A percentile compares a stretch with the other conserved stretches of the same genome.
Evolutionary conservation across 2,888 invertebrate genomes (phyloP).

Genomic region (Heliconius ismenius): DNA sequence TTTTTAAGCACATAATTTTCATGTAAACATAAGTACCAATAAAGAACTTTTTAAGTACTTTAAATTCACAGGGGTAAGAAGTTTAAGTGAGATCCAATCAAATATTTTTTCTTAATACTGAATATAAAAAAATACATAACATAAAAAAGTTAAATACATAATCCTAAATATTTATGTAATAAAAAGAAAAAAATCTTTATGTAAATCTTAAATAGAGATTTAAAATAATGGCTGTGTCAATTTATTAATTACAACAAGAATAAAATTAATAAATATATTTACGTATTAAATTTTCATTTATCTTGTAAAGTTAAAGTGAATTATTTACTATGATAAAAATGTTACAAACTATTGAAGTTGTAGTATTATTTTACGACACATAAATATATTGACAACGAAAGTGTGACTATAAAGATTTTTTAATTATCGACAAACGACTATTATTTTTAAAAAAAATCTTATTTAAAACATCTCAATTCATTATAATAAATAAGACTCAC

Average conservation of each 20-base stretch:
- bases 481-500: neutral
- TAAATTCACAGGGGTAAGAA: constrained; percentile 12
- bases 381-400: neutral
- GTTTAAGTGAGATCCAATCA: constrained; percentile 4
- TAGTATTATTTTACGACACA: neutral
- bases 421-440: neutral
- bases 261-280: too few species aligned
- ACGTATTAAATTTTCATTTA: too few species aligned
- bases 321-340: too few species aligned
- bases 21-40: neutral
- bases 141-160: neutral
- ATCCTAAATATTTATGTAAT: neutral
- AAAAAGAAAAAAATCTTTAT: neutral
- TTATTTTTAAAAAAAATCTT: neutral
- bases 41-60: constrained; percentile 17
- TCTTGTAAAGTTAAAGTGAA: too few species aligned
- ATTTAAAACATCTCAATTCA: neutral
- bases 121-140: neutral
- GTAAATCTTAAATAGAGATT: neutral
- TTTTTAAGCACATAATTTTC: constrained; percentile 3
- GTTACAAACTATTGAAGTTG: neutral
- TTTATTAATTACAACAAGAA: neutral
- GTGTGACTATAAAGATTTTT: neutral
- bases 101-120: constrained; percentile 2
- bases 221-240: neutral